Conservation (phyloP, 2,888 invertebrate species). For the Parnassius smintheus region DNA sequence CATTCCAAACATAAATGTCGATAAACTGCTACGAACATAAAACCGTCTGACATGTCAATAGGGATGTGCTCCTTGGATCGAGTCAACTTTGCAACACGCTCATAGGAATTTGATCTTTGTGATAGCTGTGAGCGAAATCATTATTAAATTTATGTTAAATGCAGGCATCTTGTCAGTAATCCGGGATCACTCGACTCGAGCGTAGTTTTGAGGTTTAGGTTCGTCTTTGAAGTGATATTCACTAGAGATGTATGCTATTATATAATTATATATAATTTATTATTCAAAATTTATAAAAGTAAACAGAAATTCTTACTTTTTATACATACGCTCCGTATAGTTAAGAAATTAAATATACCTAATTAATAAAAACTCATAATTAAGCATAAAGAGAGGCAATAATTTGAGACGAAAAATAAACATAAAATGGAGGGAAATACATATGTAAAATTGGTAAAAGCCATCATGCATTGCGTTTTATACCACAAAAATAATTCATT, state of each 20-base stretch:
- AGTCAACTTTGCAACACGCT: slow-evolving; percentile 27
- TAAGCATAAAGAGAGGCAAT: too few species aligned
- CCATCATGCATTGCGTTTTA: too few species aligned
- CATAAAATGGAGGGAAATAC: too few species aligned
- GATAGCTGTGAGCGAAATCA: not conserved
- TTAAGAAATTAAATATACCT: too few species aligned
- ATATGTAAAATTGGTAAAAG: too few species aligned
- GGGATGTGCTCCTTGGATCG: slow-evolving; percentile 39
- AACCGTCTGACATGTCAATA: slow-evolving; percentile 53
- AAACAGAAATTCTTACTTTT: too few species aligned
- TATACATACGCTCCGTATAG: too few species aligned
- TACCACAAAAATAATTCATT: too few species aligned
- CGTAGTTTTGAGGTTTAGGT: slow-evolving; percentile 49
- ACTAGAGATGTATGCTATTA: slow-evolving; percentile 35
- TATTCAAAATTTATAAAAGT: too few species aligned
- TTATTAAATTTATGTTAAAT: not conserved
- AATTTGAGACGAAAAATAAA: too few species aligned
- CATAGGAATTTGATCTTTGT: slow-evolving; percentile 22
- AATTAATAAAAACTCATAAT: too few species aligned
- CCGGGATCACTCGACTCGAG: slow-evolving; percentile 61
- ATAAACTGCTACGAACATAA: slow-evolving; percentile 42
- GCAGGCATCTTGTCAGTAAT: slow-evolving; percentile 46
- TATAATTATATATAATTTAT: not conserved
- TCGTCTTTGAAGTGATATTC: slow-evolving; percentile 37
- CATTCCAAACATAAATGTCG: slow-evolving; percentile 32